Base-by-base conservation (phyloP, 2,888 invertebrate species). In the Pristionchus exspectatus region DNA sequence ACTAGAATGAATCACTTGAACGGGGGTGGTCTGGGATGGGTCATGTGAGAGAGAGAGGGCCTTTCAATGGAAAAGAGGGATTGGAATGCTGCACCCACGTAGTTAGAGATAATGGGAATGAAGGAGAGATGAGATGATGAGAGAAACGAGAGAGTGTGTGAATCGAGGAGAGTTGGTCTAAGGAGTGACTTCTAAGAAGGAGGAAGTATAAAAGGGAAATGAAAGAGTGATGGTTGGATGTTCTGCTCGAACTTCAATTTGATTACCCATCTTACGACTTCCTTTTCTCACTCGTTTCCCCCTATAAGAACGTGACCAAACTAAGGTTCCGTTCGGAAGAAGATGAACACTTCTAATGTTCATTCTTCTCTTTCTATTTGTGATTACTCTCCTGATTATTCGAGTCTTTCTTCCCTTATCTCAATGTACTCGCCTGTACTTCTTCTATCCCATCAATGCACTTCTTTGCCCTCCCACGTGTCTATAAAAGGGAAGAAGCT, bases 221-320 rank as follows among this genome's bases (percentile, higher is more conserved):
- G 4, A 4, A 30, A 74, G 33, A 4, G 72, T n/a, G 72, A 38
- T 50, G 56, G 21, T 21, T 16, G 16, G 18, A 63, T 63, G 63
- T 63, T 63, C 63, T 77, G 44, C 24, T 77, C 77, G 77, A 77
- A 24, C 38, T 77, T 44, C 44, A 24, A 44, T 3, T 77, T 44
- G 24, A 38, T 77, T 77, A 24, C 44, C 44, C 77, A 24, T 44
- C 77, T 77, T 44, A 77, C 77, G 77, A 77, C 77, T 77, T 77
- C 77, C 77, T 72, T 72, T 33, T 77, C 77, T 77, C 77, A 77
- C 77, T 44, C 12, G 38, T 44, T 44, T 63, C 69, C 69, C 30
- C 24, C 72, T 72, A 33, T 77, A 77, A 77, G 77, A 77, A 77
- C 38, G 77, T 77, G 77, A 77, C 44, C 77, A 44, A 38, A 24